A percentile compares a stretch with the other conserved stretches of the same genome.
phyloP scores from a whole-genome alignment of 2,797 vertebrate species.

The Alosa sapidissima region DNA sequence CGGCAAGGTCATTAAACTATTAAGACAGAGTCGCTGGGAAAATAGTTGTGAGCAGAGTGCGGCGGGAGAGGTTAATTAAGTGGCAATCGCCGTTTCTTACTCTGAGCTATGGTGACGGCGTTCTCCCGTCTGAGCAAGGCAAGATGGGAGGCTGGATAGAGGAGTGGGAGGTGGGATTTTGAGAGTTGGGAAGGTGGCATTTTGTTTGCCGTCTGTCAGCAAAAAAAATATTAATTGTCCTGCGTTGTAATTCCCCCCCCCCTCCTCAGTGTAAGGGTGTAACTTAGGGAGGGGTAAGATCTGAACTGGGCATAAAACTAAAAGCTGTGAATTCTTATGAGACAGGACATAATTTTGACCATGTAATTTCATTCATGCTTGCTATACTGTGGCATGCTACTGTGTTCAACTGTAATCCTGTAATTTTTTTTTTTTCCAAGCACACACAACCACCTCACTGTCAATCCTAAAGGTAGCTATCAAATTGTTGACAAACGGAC shows the following conservation, averaged over 20 bases:
- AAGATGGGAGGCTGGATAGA: slow-evolving; percentile 50
- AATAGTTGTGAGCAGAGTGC: slow-evolving; percentile 76
- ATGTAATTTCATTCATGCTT: slow-evolving; percentile 4
- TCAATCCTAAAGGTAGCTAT: slow-evolving; percentile 37
- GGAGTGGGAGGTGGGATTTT: neutral
- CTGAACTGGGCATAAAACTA: neutral
- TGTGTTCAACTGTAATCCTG: neutral
- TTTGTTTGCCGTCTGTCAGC: slow-evolving; percentile 43
- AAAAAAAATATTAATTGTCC: slow-evolving; percentile 9
- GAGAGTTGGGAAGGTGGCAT: slow-evolving; percentile 41
- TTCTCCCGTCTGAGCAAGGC: slow-evolving; percentile 61
- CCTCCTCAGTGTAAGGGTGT: neutral
- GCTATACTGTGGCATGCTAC: neutral
- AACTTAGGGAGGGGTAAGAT: neutral
- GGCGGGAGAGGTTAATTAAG: slow-evolving; percentile 81
- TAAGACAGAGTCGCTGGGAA: slow-evolving; percentile 74
- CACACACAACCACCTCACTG: slow-evolving; percentile 17
- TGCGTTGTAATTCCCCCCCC: neutral
- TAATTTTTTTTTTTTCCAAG: neutral
- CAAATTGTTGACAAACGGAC: slow-evolving; percentile 42
- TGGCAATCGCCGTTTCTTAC: slow-evolving; percentile 73
- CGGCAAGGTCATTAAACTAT: slow-evolving; percentile 81
- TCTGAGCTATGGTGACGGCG: slow-evolving; percentile 70
- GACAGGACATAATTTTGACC: neutral
- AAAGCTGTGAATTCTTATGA: slow-evolving; percentile 8